Base-by-base conservation (phyloP, 2,797 vertebrate genomes). In the Craterocephalus amniculus region DNA sequence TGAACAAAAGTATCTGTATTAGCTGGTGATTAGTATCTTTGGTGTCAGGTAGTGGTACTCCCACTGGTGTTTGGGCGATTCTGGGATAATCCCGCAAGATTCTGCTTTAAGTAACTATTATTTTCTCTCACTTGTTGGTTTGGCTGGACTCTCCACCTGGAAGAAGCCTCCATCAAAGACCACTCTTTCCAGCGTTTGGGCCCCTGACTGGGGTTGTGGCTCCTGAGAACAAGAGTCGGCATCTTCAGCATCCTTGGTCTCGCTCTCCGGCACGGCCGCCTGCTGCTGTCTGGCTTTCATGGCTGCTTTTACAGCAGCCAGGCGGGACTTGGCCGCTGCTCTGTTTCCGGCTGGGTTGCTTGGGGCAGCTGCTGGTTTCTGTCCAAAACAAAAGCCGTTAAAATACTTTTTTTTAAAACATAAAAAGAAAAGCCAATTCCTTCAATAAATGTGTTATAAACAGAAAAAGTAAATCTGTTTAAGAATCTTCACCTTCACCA, bases 101-200 rank as follows among this genome's bases (percentile, higher is more conserved):
- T n/a, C n/a, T n/a, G n/a, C n/a, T 36, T 36, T 13, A 45, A 45
- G 18, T 8, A 16, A 22, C 22, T 3, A 48, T 12, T 31, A 20
- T 26, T 4, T 6, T 14, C 58, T 61, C 74, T 49, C 76, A 98
- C 97, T 95, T 80, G 92, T n/a, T 1, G 77, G 78, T 76, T 95
- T 97, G 43, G 93, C 90, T 12, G 97, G 97, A 62, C 96, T 99
- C 90, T 96, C 95, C 65, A 98, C 93, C 77, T 93, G 88, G 87
- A 97, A 96, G 88, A 97, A 97, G 1, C 95, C 96, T 0, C 92
- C 97, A 18, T 97, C 94, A 58, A 97, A 97, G 26, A 95, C 91
- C 43, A 97, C 90, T 0, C 84, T 87, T 29, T 94, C 94, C 1
- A 68, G 29, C 0, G 20, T 34, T 36, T 64, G 56, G 4, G 64